Evolutionary conservation across 2,888 invertebrate species (phyloP), one percentile per base, ranked within the genome.

Genomic region (Sphaeridia pumilis): DNA sequence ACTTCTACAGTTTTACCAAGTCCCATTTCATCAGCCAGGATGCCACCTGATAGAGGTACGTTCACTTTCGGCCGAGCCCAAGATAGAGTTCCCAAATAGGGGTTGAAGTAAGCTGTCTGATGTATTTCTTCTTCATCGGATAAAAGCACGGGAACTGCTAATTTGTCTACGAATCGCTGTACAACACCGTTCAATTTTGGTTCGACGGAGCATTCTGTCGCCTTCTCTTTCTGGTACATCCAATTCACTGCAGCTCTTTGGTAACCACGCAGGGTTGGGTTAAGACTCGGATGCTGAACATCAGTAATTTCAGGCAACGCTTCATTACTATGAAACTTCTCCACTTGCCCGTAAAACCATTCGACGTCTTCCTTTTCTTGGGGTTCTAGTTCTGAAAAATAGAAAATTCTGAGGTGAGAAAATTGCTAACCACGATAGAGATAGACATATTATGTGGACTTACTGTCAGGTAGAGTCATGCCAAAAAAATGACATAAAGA

Each of bases 11-110:
- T 86, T 72, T 86, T 86, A 0, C 86, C 86, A 24, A 86, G 71
- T 0, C 86, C 85, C 84, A 85, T 86, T 71, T 85, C 84, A 69
- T 85, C 84, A 1, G 83, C 84, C 44, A 86, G 70, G 57, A 86
- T 83, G 1, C 84, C 84, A 14, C 84, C 83, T 1, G 74, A 76
- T 5, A 75, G 72, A 20, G 73, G 54, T 2, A 52, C 31, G 5
- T 52, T 24, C 1, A 46, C 25, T 2, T 52, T 24, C 20, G 68
- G 70, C 10, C 64, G 59, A 2, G 68, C 60, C 52, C 58, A 56
- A 14, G 57, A 57, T 3, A 60, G 27, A 26, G 59, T 60, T 1
- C 58, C 60, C n/a, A 56, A 36, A 31, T 42, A 58, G 2, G 56
- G 56, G 51, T 61, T 63, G 35, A 52, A 64, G 35, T 54, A 60